Evolutionary conservation across 2,797 vertebrate genomes (phyloP).

Genomic region (Oophaga sylvatica): DNA sequence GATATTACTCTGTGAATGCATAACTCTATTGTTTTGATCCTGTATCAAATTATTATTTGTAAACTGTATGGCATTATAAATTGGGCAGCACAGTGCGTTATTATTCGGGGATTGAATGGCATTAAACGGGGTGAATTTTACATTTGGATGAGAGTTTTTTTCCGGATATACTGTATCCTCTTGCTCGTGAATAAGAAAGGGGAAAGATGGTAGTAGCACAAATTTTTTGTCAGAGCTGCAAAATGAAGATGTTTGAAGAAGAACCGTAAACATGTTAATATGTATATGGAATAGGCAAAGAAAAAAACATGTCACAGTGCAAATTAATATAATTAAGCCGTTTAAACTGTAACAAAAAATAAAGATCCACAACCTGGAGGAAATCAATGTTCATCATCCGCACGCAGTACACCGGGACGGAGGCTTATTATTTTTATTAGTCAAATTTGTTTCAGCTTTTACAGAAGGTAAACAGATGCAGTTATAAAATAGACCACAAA

Average conservation of each 20-base stretch:
- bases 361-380: slow-evolving; percentile 4
- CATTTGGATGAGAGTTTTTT: background rate
- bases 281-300: slow-evolving; percentile 5
- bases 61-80: too few species aligned
- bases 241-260: background rate
- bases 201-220: background rate
- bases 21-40: too few species aligned
- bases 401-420: background rate
- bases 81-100: too few species aligned
- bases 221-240: background rate
- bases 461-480: background rate
- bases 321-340: slow-evolving; percentile 25
- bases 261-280: background rate
- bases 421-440: slow-evolving; percentile 16
- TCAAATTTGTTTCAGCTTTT: slow-evolving; percentile 13
- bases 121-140: background rate
- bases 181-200: background rate
- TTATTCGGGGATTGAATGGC: too few species aligned
- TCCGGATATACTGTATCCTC: background rate
- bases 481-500: background rate
- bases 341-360: background rate
- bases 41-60: too few species aligned
- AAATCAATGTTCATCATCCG: slow-evolving; percentile 13
- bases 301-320: slow-evolving; percentile 5
- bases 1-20: too few species aligned